A percentile compares a stretch with the other conserved stretches of the same genome.
phyloP scores from a whole-genome alignment of 2,888 invertebrate genomes.

The Monochamus alternatus region DNA sequence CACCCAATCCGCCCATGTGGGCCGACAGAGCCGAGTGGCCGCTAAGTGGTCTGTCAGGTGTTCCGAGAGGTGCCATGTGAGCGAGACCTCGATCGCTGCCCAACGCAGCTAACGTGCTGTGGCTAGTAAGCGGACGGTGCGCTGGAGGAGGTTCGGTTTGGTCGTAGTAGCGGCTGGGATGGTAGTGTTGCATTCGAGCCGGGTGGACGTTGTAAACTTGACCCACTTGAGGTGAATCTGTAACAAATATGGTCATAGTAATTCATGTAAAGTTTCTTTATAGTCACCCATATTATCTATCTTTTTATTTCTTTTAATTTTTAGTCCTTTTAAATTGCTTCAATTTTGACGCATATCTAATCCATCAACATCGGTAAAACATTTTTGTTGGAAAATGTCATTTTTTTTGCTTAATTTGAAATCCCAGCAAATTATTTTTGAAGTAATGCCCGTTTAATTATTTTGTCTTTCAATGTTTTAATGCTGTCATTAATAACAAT shows the following conservation, averaged over 20 bases:
- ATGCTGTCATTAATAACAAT: too few species aligned
- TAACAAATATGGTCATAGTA: conserved; percentile 30
- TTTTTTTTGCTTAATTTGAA: too few species aligned
- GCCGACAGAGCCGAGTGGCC: conserved; percentile 54
- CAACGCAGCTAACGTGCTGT: conserved; percentile 67
- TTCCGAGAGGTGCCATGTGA: conserved; percentile 65
- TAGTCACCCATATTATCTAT: too few species aligned
- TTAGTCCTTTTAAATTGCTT: not conserved
- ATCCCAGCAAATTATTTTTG: too few species aligned
- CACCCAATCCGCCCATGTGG: conserved; percentile 42
- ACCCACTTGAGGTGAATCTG: conserved; percentile 77
- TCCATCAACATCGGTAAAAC: too few species aligned
- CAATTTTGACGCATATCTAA: too few species aligned
- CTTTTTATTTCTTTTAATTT: not conserved
- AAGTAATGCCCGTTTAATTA: too few species aligned
- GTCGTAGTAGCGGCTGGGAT: conserved; percentile 73
- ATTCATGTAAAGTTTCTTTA: not conserved
- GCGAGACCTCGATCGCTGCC: conserved; percentile 67
- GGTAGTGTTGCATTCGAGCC: conserved; percentile 71
- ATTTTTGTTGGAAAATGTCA: too few species aligned
- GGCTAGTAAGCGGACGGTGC: conserved; percentile 70
- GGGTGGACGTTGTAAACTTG: conserved; percentile 76
- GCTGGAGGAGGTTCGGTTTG: conserved; percentile 79
- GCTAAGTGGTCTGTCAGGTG: conserved; percentile 63
- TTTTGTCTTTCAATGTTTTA: too few species aligned